phyloP scores from a whole-genome alignment of 2,113 vertebrate species.

The Oriolus oriolus region DNA sequence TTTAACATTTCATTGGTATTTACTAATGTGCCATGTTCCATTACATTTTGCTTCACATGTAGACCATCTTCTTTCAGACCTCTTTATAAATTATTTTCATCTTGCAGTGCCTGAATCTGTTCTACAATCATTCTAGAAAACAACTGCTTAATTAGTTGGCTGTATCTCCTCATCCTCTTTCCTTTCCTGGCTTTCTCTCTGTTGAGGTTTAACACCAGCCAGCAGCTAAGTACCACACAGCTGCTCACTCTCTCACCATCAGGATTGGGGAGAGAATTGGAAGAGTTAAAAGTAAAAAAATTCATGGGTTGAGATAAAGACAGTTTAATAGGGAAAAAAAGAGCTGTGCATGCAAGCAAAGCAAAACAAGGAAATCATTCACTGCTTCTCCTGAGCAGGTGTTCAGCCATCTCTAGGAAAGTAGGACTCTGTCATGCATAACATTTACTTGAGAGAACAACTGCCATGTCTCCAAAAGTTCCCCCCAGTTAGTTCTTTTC shows the following conservation, averaged over 20 bases:
- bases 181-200: background rate
- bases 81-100: background rate
- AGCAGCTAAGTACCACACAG: background rate
- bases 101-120: background rate
- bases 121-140: background rate
- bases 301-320: background rate
- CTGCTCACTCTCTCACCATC: background rate
- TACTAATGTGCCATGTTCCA: background rate
- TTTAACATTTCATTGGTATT: background rate
- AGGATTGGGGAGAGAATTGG: background rate
- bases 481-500: background rate
- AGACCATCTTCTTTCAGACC: background rate
- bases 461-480: background rate
- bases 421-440: background rate
- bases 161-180: background rate
- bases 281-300: background rate
- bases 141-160: conserved; percentile 13
- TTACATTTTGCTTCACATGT: background rate
- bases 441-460: background rate
- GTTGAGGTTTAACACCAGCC: background rate
- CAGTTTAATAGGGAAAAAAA: background rate
- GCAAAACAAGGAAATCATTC: background rate
- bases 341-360: background rate
- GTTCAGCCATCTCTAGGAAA: background rate
- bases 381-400: background rate